A percentile compares a stretch with the other conserved stretches of the same genome.
These are phyloP conservation scores for Cynoglossus semilaevis DNA, from an alignment of 2,113 vertebrate species.

Conservation along the genomic window DNA sequence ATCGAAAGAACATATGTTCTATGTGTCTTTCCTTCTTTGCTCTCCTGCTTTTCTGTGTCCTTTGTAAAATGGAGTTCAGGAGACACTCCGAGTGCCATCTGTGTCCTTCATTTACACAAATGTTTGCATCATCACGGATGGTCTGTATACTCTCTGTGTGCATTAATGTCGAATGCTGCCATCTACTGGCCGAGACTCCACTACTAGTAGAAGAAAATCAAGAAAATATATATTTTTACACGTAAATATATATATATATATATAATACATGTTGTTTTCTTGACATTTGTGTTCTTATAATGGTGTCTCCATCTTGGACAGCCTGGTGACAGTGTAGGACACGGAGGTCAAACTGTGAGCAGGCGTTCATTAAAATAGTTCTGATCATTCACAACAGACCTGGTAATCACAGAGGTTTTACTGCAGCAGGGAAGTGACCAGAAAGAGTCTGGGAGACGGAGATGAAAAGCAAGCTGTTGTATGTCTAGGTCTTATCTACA, in stretches of 20 bases:
- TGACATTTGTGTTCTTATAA: conserved; percentile 45
- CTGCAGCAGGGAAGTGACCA: conserved; percentile 67
- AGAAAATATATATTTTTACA: too few relatives aligned
- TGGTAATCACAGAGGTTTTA: conserved; percentile 62
- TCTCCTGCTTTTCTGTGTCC: conserved; percentile 13
- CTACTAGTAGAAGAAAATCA: conserved; percentile 32
- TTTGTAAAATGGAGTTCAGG: conserved; percentile 36
- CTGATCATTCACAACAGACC: conserved; percentile 46
- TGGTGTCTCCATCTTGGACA: conserved; percentile 55
- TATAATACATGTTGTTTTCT: too few relatives aligned
- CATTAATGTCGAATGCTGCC: conserved; percentile 60
- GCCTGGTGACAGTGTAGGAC: conserved; percentile 62
- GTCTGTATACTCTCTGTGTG: conserved; percentile 1
- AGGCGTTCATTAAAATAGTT: conserved; percentile 52
- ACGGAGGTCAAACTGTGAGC: conserved; percentile 55
- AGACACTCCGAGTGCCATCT: conserved; percentile 60
- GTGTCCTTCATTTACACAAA: conserved; percentile 55
- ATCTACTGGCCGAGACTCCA: conserved; percentile 56
- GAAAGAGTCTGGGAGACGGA: conserved; percentile 38
- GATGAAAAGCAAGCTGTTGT: conserved; percentile 51
- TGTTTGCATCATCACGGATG: conserved; percentile 28
- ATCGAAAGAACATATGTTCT: conserved; percentile 5
- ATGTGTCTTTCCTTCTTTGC: conserved; percentile 17
- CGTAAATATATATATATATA: too few relatives aligned
- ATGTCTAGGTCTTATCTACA: conserved; percentile 68